Conservation (phyloP, 1,140 invertebrate species). For the Diachasmimorpha longicaudata region DNA sequence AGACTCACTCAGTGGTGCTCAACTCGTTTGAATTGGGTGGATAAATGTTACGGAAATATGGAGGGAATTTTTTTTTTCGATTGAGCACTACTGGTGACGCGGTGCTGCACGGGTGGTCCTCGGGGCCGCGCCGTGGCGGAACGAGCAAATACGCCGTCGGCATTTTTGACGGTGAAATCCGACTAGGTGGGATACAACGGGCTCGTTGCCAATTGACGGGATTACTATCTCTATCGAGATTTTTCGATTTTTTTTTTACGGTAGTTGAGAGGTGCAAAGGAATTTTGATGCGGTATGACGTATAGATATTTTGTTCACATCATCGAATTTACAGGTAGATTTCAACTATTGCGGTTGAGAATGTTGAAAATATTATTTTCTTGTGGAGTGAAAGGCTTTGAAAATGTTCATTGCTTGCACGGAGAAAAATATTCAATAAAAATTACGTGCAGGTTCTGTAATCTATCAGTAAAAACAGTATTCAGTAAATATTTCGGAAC, state of each 20-base stretch:
- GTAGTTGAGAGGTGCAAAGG: neutral
- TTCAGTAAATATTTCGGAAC: too few species aligned
- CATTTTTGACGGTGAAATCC: constrained; percentile 61
- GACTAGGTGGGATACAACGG: constrained; percentile 48
- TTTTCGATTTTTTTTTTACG: neutral
- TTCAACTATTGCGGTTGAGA: neutral
- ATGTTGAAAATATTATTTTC: too few species aligned
- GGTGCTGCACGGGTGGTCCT: constrained; percentile 57
- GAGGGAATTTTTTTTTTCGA: constrained; percentile 15
- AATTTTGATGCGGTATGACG: neutral
- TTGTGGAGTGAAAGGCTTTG: too few species aligned
- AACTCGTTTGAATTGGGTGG: neutral
- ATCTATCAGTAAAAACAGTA: too few species aligned
- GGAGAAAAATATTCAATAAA: too few species aligned
- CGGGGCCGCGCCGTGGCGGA: constrained; percentile 56
- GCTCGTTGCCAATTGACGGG: neutral
- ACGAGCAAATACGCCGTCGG: constrained; percentile 62
- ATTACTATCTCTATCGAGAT: neutral
- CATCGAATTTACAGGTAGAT: neutral
- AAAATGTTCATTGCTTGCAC: too few species aligned
- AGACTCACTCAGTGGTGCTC: constrained; percentile 1
- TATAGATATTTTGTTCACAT: neutral
- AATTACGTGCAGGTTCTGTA: too few species aligned
- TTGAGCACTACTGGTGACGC: constrained; percentile 51
- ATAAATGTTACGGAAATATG: neutral